Percentiles rank a stretch among this genome's conserved stretches.
These are phyloP conservation scores for Arizona elegans DNA, from an alignment of 2,113 vertebrate genomes.

Conservation along the genomic window DNA sequence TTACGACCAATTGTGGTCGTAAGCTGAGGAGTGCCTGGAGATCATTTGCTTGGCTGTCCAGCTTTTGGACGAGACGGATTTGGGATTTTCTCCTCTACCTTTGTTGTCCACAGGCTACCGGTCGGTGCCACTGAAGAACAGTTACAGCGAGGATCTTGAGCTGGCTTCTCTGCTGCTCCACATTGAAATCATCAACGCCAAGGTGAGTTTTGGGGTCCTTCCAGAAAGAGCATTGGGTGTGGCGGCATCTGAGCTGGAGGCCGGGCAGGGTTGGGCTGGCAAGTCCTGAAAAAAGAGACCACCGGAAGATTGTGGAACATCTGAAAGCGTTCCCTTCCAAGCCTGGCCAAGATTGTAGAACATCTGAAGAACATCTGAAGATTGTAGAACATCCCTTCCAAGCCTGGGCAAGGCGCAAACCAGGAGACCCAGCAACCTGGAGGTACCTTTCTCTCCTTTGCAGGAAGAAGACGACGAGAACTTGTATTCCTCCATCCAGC, in stretches of 20 bases:
- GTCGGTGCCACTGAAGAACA: constrained; percentile 80
- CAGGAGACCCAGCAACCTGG: background rate
- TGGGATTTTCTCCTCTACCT: background rate
- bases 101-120: constrained; percentile 72
- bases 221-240: background rate
- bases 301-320: no score
- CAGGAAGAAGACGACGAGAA: constrained; percentile 88
- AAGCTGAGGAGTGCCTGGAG: background rate
- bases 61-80: no score
- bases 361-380: no score
- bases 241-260: background rate
- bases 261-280: background rate
- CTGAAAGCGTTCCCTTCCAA: no score
- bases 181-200: constrained; percentile 83
- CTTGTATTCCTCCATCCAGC: constrained; percentile 84
- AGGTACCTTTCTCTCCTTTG: fast-evolving
- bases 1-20: no score
- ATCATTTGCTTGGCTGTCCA: background rate
- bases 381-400: background rate
- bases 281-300: background rate
- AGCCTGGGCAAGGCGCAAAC: no score
- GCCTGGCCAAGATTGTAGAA: no score
- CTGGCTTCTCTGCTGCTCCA: constrained; percentile 80
- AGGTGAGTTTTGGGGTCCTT: constrained; percentile 63
- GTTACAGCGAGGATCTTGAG: constrained; percentile 84